Percentiles rank a stretch among this genome's conserved stretches.
phyloP scores from a whole-genome alignment of 1,140 invertebrate species.

The Formica selysi region DNA sequence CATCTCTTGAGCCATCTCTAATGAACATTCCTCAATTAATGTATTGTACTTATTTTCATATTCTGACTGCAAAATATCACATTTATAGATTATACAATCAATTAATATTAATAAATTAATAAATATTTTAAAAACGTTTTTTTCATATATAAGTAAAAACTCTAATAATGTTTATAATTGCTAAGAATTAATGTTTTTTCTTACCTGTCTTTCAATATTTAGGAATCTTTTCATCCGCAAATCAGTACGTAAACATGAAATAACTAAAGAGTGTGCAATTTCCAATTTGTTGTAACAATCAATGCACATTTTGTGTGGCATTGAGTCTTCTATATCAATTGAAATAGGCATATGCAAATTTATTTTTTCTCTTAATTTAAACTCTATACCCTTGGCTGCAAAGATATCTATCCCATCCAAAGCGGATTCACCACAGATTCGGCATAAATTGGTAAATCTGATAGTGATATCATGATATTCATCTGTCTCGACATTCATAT shows the following conservation, averaged over 20 bases:
- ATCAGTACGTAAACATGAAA: constrained; percentile 77
- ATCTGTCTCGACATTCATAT: constrained; percentile 61
- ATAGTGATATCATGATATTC: constrained; percentile 62
- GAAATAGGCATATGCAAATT: constrained; percentile 77
- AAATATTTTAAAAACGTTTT: constrained; percentile 37
- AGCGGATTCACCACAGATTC: constrained; percentile 71
- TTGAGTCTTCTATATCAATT: constrained; percentile 69
- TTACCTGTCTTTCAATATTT: constrained; percentile 75
- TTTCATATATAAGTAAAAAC: constrained; percentile 30
- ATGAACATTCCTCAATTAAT: constrained; percentile 66
- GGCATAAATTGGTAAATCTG: constrained; percentile 67
- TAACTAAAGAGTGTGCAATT: constrained; percentile 74
- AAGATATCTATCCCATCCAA: constrained; percentile 77
- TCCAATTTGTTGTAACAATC: constrained; percentile 79
- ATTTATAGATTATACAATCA: background rate
- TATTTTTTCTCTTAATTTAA: constrained; percentile 78
- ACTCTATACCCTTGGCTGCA: constrained; percentile 63
- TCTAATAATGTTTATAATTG: constrained; percentile 12
- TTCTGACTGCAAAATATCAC: constrained; percentile 69
- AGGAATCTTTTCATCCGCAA: constrained; percentile 77
- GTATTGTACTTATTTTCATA: constrained; percentile 74
- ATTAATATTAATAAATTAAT: background rate
- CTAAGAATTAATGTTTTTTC: constrained; percentile 29
- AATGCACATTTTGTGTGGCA: constrained; percentile 78
- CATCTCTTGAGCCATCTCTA: constrained; percentile 64